phyloP scores from a whole-genome alignment of 2,797 vertebrate species.

The Danio kyathit region DNA sequence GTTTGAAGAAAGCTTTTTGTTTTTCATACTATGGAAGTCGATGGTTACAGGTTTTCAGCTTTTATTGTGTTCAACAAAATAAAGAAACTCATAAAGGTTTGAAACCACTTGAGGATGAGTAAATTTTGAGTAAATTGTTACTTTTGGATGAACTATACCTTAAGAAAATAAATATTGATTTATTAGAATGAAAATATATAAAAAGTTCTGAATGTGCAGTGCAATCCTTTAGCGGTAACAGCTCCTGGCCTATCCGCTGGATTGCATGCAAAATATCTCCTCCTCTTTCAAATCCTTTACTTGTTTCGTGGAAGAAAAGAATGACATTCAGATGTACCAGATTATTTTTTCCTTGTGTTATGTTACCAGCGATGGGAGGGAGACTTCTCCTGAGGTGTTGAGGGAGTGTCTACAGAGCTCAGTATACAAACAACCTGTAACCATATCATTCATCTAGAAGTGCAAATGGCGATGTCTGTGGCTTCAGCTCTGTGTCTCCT shows the following conservation, averaged over 20 bases:
- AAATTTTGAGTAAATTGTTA: no score
- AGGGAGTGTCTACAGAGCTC: constrained; percentile 3
- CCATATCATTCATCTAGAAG: not conserved
- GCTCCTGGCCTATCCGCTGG: not conserved
- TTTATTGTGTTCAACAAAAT: no score
- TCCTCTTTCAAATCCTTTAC: not conserved
- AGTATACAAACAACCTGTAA: not conserved
- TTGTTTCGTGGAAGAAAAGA: not conserved
- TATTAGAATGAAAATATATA: no score
- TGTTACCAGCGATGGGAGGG: not conserved
- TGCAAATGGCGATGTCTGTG: constrained; percentile 24
- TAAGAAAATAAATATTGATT: no score
- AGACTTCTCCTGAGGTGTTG: not conserved
- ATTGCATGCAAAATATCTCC: not conserved
- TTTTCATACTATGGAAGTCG: no score
- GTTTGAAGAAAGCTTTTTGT: no score
- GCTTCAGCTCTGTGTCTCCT: constrained; percentile 14
- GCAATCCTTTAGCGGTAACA: no score
- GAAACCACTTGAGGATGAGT: no score
- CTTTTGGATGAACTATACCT: no score
- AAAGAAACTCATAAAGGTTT: no score
- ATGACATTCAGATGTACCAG: not conserved
- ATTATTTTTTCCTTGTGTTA: not conserved
- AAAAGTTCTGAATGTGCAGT: no score
- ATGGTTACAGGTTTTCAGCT: no score